Conservation (phyloP, 2,113 vertebrate genomes). For the Prinia subflava region DNA sequence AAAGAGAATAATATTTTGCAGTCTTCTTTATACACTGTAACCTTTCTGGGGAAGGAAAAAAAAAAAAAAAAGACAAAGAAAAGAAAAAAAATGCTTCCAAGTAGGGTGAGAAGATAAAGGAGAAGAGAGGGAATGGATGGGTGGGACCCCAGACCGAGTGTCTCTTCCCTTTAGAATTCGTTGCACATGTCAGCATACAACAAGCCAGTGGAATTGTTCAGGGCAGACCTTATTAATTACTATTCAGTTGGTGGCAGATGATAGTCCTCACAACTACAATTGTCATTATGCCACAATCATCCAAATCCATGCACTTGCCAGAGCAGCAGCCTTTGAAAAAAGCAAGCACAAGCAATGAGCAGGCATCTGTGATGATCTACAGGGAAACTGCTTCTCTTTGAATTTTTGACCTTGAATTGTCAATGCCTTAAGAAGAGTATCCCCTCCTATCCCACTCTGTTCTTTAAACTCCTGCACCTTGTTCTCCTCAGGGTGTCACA, state of each 20-base stretch:
- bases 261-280: neutral
- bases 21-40: neutral
- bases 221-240: constrained; percentile 22
- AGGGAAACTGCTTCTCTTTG: neutral
- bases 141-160: neutral
- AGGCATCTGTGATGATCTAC: neutral
- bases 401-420: neutral
- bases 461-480: neutral
- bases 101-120: neutral
- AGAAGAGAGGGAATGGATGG: neutral
- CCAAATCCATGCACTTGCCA: neutral
- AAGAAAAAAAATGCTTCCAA: neutral
- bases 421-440: neutral
- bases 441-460: neutral
- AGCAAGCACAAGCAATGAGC: neutral
- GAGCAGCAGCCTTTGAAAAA: neutral
- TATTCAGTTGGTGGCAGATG: constrained; percentile 18
- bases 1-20: neutral
- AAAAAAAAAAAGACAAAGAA: accelerated
- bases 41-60: neutral
- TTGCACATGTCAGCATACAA: neutral
- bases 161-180: constrained; percentile 21
- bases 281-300: neutral
- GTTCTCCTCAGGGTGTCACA: neutral
- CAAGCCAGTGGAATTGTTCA: neutral